phyloP scores from a whole-genome alignment of 2,797 vertebrate species.

The Botia kubotai region DNA sequence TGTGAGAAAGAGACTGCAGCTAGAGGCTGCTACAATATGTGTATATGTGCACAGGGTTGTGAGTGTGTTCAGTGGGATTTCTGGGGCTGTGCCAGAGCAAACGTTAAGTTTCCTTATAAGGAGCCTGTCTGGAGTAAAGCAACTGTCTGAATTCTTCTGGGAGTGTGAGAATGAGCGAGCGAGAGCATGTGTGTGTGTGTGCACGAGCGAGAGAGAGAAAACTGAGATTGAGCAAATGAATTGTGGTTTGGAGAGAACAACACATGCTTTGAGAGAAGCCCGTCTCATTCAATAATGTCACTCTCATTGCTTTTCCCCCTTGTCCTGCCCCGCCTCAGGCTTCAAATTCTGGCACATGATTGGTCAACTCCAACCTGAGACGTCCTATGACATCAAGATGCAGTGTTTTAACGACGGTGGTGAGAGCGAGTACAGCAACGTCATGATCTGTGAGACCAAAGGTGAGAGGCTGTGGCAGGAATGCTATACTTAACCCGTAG shows the following conservation, averaged over 20 bases:
- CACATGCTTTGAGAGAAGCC: conserved; percentile 49
- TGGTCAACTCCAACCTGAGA: conserved; percentile 90
- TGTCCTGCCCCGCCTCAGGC: conserved; percentile 73
- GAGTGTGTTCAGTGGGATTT: conserved; percentile 64
- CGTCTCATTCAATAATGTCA: conserved; percentile 54
- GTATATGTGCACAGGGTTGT: conserved; percentile 41
- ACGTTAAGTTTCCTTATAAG: conserved; percentile 81
- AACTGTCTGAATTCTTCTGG: conserved; percentile 71
- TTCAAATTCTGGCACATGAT: conserved; percentile 93
- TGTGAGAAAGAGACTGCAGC: conserved; percentile 32
- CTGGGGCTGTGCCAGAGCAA: conserved; percentile 79
- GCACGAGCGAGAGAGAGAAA: conserved; percentile 41
- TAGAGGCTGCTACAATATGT: conserved; percentile 35
- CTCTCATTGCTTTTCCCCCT: conserved; percentile 46
- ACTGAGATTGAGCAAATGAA: conserved; percentile 35
- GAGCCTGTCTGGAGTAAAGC: conserved; percentile 75
- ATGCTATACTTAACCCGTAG: conserved; percentile 44
- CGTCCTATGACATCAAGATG: conserved; percentile 97
- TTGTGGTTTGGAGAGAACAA: conserved; percentile 57
- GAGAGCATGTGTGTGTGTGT: conserved; percentile 40
- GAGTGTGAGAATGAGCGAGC: conserved; percentile 45
- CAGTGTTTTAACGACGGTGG: conserved; percentile 93
- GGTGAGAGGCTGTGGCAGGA: conserved; percentile 74
- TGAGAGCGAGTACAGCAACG: conserved; percentile 94
- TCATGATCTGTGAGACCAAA: conserved; percentile 98